A percentile compares a stretch with the other conserved stretches of the same genome.
Evolutionary conservation across 92 coral and sea anemone species (phyloP).

Genomic region (Pocillopora meandrina): DNA sequence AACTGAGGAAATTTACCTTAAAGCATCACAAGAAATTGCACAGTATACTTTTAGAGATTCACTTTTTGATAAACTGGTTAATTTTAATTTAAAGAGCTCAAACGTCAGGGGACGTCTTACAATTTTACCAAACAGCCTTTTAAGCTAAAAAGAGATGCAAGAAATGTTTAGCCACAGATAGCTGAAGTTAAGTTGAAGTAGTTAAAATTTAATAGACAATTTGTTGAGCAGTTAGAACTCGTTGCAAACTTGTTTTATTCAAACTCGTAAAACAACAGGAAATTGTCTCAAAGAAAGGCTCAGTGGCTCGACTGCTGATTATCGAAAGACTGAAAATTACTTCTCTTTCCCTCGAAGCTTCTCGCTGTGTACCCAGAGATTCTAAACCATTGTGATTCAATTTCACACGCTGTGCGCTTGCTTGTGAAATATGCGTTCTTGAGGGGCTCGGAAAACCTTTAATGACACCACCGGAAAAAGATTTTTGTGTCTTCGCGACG

Average conservation of each 20-base stretch:
- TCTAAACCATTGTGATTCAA: slow-evolving; percentile 35
- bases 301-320: slow-evolving; percentile 22
- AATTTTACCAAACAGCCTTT: background rate
- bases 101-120: background rate
- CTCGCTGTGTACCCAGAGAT: slow-evolving; percentile 39
- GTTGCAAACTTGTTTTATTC: slow-evolving; percentile 1
- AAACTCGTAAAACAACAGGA: slow-evolving; percentile 19
- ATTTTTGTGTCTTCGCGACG: slow-evolving; percentile 43
- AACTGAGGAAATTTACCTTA: background rate
- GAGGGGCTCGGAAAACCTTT: slow-evolving; percentile 2
- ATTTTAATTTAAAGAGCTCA: slow-evolving; percentile 27
- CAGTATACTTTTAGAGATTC: background rate
- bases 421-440: slow-evolving; percentile 26
- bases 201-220: slow-evolving; percentile 37
- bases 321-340: slow-evolving; percentile 28
- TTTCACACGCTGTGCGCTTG: slow-evolving; percentile 44
- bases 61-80: slow-evolving; percentile 9
- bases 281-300: slow-evolving; percentile 11
- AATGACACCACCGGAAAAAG: slow-evolving; percentile 46
- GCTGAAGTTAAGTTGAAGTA: slow-evolving; percentile 8
- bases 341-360: slow-evolving; percentile 10
- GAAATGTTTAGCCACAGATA: background rate
- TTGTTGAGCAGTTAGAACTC: slow-evolving; percentile 12
- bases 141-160: background rate
- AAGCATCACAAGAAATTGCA: slow-evolving; percentile 4